phyloP scores from a whole-genome alignment of 2,113 vertebrate genomes.

The Bos taurus region DNA sequence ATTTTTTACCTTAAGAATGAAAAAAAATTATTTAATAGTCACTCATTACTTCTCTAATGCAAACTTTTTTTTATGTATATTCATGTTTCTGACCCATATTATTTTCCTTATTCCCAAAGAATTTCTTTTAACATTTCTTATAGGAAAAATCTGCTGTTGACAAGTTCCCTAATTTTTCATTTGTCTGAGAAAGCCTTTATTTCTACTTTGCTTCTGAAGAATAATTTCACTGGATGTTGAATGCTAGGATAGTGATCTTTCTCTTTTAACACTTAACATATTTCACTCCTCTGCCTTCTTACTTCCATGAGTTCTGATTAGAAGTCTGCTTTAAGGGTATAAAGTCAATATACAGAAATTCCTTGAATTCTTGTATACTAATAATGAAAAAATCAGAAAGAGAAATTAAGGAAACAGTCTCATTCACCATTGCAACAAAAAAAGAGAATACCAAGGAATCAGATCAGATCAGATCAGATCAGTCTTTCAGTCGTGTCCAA shows the following conservation, averaged over 20 bases:
- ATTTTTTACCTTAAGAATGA: background rate
- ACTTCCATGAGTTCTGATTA: background rate
- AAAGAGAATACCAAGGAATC: background rate
- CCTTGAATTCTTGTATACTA: background rate
- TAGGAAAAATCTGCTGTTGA: background rate
- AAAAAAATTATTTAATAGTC: background rate
- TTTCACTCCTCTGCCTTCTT: background rate
- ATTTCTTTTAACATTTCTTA: background rate
- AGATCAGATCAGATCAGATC: too few relatives aligned
- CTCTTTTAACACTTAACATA: background rate
- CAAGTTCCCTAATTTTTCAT: background rate
- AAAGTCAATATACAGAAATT: background rate
- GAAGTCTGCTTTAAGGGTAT: background rate
- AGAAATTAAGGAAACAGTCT: background rate
- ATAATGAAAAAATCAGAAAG: background rate
- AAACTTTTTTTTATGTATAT: background rate
- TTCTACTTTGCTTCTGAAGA: background rate
- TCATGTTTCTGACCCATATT: background rate
- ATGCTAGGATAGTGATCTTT: background rate
- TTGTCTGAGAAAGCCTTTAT: background rate
- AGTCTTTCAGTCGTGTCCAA: too few relatives aligned
- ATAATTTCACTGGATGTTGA: background rate
- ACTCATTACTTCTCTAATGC: background rate
- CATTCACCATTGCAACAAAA: background rate
- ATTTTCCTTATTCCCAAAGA: background rate